Evolutionary conservation across 2,797 vertebrate species (phyloP), one percentile per base, ranked within the genome.

Genomic region (Ceyx erithaca): DNA sequence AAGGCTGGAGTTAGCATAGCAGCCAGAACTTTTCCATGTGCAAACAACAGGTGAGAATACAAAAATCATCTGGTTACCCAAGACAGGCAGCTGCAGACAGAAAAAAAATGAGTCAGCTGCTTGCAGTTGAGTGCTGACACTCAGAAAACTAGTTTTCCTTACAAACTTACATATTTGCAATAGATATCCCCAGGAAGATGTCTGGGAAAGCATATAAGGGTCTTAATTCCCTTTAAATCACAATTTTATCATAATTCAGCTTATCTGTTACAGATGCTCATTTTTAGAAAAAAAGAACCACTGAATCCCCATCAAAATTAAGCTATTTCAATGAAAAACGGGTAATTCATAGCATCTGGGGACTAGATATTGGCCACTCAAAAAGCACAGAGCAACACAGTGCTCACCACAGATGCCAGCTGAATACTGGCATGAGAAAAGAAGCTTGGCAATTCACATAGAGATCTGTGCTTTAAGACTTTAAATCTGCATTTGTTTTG

Each of bases 11-110:
- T 57, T 43, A 45, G 33, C 30, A 37, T 25, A 25, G 40, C 51
- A 92, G 91, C 13, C 83, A 91, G 55, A 76, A 64, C 51, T 66
- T 89, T 33, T 59, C 83, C 79, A 88, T 37, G 30, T 21, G 55
- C 17, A 75, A 80, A 54, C 64, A 92, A 94, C 95, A 96, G 94
- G 94, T 95, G 88, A 92, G 55, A 90, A 86, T 26, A 93, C 77
- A 94, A 83, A 85, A 84, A 76, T 93, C 85, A 81, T 76, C 80
- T 81, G 70, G 33, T 84, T 88, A 94, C 35, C 25, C 57, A 79
- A 70, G 73, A 84, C 12, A 33, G 48, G 71, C 85, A 91, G 90
- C 85, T 91, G 80, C 67, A 86, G 85, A 86, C 48, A 54, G 0
- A 61, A 30, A 43, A 83, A 45, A 90, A 58, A 46, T 7, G 19